Evolutionary conservation across 2,888 invertebrate species (phyloP), one percentile per base, ranked within the genome.

Genomic region (Epirrhoe tristata): DNA sequence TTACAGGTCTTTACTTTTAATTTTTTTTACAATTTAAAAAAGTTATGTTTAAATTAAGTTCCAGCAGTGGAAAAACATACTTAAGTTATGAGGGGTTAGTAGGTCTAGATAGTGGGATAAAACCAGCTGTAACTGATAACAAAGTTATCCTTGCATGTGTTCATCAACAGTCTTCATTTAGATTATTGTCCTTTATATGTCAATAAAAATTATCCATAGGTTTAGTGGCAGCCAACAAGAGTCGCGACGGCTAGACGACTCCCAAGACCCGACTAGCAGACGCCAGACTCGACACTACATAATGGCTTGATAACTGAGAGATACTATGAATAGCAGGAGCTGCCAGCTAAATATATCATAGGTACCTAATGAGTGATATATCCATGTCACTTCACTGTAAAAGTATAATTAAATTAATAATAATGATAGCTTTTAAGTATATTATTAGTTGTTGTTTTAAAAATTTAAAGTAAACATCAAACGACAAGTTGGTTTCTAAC

Each of bases 221-320:
- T 57, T 39, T 54, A 56, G 46, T 53, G 34, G 1, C 46, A 58
- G 60, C 50, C 60, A 64, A 31, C 52, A 57, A 7, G 34, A 62
- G 67, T 64, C 71, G 63, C 63, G 67, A 68, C 67, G 67, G 61
- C 70, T 67, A 70, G 73, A 72, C 72, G 56, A 58, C 43, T 56
- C 36, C 14, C 43, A 61, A 55, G 43, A 53, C 66, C 63, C 73
- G 70, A 17, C 73, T 57, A 34, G 31, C 16, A 69, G 73, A 67
- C 73, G 73, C 73, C 72, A 73, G 51, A 59, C 59, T 31, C 14
- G 8, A 54, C 36, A 31, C 14, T 60, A 43, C 53, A 62, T 62
- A 56, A 67, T 53, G 6, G 24, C 34, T 50, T 34, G 55, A 51
- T 58, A 50, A 43, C 48, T 24, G 46, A 57, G 32, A 64, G 12